A percentile compares a stretch with the other conserved stretches of the same genome.
These are phyloP conservation scores for Drosophila elegans DNA, from an alignment of 1,140 invertebrate species.

Conservation along the genomic window DNA sequence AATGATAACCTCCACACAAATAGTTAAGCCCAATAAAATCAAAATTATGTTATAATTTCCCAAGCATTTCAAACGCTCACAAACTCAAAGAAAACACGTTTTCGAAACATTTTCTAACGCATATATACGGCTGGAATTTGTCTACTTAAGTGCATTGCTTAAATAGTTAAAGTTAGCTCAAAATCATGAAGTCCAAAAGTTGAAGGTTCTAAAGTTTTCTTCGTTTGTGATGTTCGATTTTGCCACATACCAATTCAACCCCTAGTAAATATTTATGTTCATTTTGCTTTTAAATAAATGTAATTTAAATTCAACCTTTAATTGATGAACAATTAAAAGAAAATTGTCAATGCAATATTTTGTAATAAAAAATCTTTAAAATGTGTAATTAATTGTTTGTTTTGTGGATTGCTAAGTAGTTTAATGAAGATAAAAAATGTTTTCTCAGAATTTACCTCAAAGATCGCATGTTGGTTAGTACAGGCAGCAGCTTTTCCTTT, in stretches of 20 bases:
- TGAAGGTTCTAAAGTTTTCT: constrained; percentile 17
- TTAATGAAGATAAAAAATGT: neutral
- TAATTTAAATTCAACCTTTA: constrained; percentile 52
- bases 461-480: neutral
- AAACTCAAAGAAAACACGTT: constrained; percentile 6
- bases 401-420: too few species aligned
- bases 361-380: constrained; percentile 70
- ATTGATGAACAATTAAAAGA: constrained; percentile 55
- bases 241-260: constrained; percentile 47
- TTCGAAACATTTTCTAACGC: neutral
- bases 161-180: constrained; percentile 55
- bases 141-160: constrained; percentile 63
- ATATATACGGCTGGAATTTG: constrained; percentile 34
- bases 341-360: constrained; percentile 79
- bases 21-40: constrained; percentile 66
- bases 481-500: neutral
- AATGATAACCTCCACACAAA: constrained; percentile 39
- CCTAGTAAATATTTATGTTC: constrained; percentile 59
- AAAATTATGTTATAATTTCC: constrained; percentile 67
- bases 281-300: constrained; percentile 51
- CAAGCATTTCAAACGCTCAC: constrained; percentile 12
- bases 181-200: constrained; percentile 19
- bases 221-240: constrained; percentile 30
- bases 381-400: constrained; percentile 1
- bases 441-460: neutral